phyloP scores from a whole-genome alignment of 2,797 vertebrate species.

The Mycteria americana region DNA sequence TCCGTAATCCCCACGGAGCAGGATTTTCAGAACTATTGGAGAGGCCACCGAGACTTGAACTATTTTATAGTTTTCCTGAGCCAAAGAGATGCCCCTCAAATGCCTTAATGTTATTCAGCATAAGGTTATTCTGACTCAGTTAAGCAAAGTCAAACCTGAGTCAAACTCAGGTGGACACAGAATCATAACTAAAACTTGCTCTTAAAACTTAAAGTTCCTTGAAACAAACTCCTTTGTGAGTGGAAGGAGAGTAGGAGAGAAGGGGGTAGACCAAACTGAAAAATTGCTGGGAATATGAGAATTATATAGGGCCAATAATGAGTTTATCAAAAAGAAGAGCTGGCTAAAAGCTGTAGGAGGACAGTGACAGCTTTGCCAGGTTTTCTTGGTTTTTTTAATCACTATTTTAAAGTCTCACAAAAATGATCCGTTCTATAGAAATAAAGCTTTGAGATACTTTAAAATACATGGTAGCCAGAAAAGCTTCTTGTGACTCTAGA shows the following conservation, averaged over 20 bases:
- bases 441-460: neutral
- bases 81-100: neutral
- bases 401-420: constrained; percentile 3
- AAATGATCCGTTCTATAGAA: constrained; percentile 23
- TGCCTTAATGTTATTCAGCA: neutral
- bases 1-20: neutral
- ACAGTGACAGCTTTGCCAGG: constrained; percentile 36
- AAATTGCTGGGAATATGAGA: constrained; percentile 13
- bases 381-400: neutral
- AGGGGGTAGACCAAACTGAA: constrained; percentile 3
- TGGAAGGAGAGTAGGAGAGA: neutral
- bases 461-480: neutral
- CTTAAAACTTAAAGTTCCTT: neutral
- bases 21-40: constrained; percentile 9
- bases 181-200: neutral
- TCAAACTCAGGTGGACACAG: neutral
- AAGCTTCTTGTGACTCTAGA: neutral
- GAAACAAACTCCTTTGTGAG: neutral
- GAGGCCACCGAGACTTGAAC: neutral
- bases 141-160: neutral
- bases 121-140: neutral
- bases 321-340: constrained; percentile 45
- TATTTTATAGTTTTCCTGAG: neutral
- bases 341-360: constrained; percentile 56
- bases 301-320: constrained; percentile 24